phyloP scores from a whole-genome alignment of 2,113 vertebrate genomes.

The Phaethon lepturus region DNA sequence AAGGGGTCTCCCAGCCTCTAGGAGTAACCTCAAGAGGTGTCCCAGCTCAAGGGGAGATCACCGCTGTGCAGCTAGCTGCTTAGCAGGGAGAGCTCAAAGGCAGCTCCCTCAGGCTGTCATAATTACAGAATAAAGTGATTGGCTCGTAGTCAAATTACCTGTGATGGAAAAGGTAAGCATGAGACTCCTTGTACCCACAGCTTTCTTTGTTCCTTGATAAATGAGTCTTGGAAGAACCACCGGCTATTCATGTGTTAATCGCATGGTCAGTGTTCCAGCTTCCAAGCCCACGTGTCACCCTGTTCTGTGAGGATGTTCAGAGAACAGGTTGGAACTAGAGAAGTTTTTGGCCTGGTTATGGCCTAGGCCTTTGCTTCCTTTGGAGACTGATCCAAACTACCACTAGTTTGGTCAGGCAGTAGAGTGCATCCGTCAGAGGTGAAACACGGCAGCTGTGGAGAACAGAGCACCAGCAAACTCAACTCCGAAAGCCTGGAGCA shows the following conservation, averaged over 20 bases:
- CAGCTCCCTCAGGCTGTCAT: not conserved
- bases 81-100: not conserved
- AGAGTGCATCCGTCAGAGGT: rapidly evolving
- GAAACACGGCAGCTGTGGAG: not conserved
- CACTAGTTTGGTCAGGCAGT: not conserved
- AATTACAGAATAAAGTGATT: not conserved
- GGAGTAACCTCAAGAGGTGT: not conserved
- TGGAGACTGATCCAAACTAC: not conserved
- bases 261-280: not conserved
- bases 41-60: not conserved
- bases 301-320: not conserved
- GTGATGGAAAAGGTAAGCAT: not conserved
- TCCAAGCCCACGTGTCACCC: not conserved
- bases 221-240: not conserved
- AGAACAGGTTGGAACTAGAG: not conserved
- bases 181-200: not conserved
- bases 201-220: not conserved
- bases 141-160: not conserved
- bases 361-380: not conserved
- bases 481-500: rapidly evolving
- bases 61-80: not conserved
- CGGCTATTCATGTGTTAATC: not conserved
- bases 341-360: not conserved
- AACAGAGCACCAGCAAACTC: not conserved
- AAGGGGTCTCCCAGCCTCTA: not conserved